A percentile compares a stretch with the other conserved stretches of the same genome.
Conservation (phyloP, 2,113 vertebrate genomes). For the Porphyrio hochstetteri region DNA sequence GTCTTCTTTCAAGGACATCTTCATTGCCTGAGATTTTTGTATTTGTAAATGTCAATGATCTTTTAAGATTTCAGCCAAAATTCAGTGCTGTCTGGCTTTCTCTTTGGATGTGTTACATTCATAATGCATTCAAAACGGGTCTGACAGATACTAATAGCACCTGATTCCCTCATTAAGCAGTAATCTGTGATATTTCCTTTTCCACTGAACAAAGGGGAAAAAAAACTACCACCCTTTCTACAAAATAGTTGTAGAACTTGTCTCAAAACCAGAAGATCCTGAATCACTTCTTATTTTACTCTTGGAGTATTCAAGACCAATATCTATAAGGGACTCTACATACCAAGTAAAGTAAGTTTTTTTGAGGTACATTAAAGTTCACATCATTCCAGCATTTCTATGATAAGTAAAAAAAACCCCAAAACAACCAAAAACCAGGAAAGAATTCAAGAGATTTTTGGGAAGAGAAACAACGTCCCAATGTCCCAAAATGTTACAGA, state of each 20-base stretch:
- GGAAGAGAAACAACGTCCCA: background rate
- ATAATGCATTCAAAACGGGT: background rate
- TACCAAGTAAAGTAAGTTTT: background rate
- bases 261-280: background rate
- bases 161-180: background rate
- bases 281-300: background rate
- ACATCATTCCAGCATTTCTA: background rate
- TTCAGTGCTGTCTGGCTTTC: background rate
- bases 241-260: background rate
- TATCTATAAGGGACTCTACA: background rate
- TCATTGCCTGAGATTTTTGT: background rate
- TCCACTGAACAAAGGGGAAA: background rate
- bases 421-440: background rate
- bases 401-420: background rate
- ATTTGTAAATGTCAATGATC: accelerated
- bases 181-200: background rate
- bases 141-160: background rate
- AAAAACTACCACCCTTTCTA: accelerated
- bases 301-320: background rate
- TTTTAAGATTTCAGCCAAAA: background rate
- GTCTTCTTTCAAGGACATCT: background rate
- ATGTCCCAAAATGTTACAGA: background rate
- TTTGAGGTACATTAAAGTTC: background rate
- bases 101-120: background rate
- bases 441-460: background rate